Evolutionary conservation across 2,888 invertebrate species (phyloP).

Genomic region (Epirrhoe alternata): DNA sequence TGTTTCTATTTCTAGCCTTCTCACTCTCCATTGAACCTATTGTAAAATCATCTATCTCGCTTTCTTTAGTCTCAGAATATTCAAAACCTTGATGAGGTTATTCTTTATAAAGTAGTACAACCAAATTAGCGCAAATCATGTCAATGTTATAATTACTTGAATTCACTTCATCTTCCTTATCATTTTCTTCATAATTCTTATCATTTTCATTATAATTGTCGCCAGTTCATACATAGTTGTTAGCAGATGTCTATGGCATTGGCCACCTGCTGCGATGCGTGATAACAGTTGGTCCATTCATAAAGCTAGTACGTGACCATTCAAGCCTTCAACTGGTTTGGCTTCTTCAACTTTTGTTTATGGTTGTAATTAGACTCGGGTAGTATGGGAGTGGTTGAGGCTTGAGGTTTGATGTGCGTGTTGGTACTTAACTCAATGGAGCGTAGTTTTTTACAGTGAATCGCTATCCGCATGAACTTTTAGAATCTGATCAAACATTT

Average conservation of each 20-base stretch:
- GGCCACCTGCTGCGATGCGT: conserved; percentile 48
- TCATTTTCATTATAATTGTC: conserved; percentile 37
- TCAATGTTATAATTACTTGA: conserved; percentile 8
- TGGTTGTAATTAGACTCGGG: conserved; percentile 33
- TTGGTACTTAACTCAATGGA: not conserved
- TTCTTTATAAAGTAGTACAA: not conserved
- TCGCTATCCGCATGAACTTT: not conserved
- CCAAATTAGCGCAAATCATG: conserved; percentile 1
- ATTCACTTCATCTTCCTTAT: conserved; percentile 19
- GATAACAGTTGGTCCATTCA: conserved; percentile 56
- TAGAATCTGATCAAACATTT: not conserved
- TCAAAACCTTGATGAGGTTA: not conserved
- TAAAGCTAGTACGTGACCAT: conserved; percentile 51
- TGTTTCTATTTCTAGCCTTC: not conserved
- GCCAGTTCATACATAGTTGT: conserved; percentile 38
- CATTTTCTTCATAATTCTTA: no score
- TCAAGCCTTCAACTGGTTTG: conserved; percentile 39
- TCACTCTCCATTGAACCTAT: not conserved
- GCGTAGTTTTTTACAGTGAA: no score
- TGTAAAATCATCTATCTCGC: not conserved
- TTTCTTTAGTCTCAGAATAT: not conserved
- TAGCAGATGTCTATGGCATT: conserved; percentile 38
- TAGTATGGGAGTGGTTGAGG: conserved; percentile 26
- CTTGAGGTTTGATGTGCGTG: conserved; percentile 9
- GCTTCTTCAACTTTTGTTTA: conserved; percentile 38